Percentiles rank a stretch among this genome's conserved stretches.
Conservation (phyloP, 1,140 invertebrate species). For the Carcinoscorpius rotundicauda region DNA sequence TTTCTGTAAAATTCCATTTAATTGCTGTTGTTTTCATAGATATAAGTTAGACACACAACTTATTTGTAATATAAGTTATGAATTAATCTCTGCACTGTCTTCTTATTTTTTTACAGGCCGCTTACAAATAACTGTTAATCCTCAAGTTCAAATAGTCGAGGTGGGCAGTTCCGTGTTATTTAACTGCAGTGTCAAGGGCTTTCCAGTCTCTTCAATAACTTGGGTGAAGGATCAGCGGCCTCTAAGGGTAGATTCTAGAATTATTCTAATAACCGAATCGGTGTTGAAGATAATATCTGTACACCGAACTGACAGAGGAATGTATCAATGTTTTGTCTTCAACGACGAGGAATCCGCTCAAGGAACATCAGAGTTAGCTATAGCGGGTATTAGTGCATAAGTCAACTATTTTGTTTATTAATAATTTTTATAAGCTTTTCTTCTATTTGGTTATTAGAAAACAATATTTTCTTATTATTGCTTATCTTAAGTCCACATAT, state of each 20-base stretch:
- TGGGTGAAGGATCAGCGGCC: conserved; percentile 18
- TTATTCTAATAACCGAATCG: conserved; percentile 10
- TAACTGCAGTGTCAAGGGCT: conserved; percentile 41
- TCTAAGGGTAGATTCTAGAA: conserved; percentile 9
- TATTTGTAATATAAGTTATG: no score
- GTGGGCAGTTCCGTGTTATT: conserved; percentile 31
- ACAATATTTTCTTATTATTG: no score
- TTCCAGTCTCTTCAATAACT: conserved; percentile 53
- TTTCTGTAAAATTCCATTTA: no score
- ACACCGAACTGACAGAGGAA: conserved; percentile 18
- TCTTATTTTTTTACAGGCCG: conserved; percentile 23
- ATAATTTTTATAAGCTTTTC: no score
- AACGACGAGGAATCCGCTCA: conserved; percentile 32
- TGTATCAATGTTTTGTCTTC: conserved; percentile 21
- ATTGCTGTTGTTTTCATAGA: no score
- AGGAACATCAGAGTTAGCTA: conserved; percentile 30
- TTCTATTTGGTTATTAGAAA: conserved; percentile 2
- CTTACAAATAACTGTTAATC: conserved; percentile 32
- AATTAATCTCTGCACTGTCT: no score
- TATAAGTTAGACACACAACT: no score
- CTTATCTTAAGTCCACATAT: no score
- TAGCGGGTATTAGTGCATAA: conserved; percentile 34
- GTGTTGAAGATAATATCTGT: conserved; percentile 16
- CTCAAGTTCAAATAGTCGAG: conserved; percentile 39
- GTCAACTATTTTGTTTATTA: no score